These are phyloP conservation scores for Leiothrix lutea DNA, from an alignment of 2,113 vertebrate species.

Conservation along the genomic window DNA sequence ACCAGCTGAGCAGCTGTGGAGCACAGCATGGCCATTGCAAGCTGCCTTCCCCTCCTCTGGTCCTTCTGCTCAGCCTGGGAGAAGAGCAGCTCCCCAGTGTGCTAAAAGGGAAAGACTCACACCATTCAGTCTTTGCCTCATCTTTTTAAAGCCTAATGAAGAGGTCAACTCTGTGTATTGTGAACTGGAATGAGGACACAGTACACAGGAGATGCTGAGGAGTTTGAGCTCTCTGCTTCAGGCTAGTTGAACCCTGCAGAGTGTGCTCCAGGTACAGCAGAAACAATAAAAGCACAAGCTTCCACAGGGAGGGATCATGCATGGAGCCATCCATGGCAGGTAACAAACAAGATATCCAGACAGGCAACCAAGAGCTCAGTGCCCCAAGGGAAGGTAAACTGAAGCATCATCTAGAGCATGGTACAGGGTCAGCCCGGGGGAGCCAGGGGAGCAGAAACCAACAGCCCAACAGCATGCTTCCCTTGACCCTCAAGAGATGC, in stretches of 20 bases:
- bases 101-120: background rate
- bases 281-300: background rate
- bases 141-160: background rate
- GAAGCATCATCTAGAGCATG: background rate
- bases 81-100: background rate
- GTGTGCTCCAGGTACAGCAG: background rate
- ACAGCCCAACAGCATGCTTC: fast-evolving
- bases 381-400: background rate
- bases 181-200: background rate
- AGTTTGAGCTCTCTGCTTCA: background rate
- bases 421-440: background rate
- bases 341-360: background rate
- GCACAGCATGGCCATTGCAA: fast-evolving
- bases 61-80: background rate
- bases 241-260: background rate
- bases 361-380: background rate
- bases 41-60: background rate
- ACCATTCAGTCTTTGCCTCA: background rate
- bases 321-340: fast-evolving
- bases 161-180: background rate
- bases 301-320: background rate
- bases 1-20: background rate
- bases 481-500: background rate
- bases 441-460: background rate
- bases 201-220: background rate